phyloP scores from a whole-genome alignment of 1,140 invertebrate genomes.

The Globodera ellingtonae region DNA sequence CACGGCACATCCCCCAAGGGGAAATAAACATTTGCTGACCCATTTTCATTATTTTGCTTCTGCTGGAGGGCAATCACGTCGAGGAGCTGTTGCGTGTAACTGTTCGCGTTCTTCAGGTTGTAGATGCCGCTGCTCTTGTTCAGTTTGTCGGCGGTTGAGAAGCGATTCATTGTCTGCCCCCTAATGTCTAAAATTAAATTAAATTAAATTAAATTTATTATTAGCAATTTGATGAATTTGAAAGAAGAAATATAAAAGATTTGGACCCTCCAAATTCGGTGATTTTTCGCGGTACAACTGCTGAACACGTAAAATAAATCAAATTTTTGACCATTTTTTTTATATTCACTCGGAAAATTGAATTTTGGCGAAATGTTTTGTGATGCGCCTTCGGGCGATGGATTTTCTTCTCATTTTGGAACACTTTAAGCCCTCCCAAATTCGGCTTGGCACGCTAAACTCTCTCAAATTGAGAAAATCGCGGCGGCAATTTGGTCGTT shows the following conservation, averaged over 20 bases:
- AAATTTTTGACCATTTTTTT: not conserved
- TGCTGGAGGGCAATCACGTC: not conserved
- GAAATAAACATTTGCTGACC: not conserved
- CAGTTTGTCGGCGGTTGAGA: slow-evolving; percentile 25
- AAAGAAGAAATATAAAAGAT: not conserved
- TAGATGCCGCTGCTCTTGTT: slow-evolving; percentile 15
- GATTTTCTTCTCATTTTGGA: not conserved
- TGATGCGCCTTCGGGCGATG: not conserved
- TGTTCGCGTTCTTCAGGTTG: not conserved
- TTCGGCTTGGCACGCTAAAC: not conserved
- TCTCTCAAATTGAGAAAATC: not conserved
- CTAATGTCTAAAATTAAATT: not conserved
- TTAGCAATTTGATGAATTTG: not conserved
- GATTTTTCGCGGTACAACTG: not conserved
- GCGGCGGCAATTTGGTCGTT: not conserved
- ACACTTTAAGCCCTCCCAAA: not conserved
- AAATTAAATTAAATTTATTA: not conserved
- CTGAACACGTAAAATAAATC: not conserved
- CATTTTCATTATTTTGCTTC: not conserved
- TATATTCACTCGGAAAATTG: not conserved
- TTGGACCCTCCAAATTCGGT: not conserved
- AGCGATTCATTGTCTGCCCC: slow-evolving; percentile 26
- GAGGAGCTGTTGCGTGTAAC: slow-evolving; percentile 2
- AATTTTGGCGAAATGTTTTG: not conserved
- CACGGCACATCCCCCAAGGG: not conserved